These are phyloP conservation scores for Oriolus oriolus DNA, from an alignment of 2,113 vertebrate genomes.

Conservation along the genomic window DNA sequence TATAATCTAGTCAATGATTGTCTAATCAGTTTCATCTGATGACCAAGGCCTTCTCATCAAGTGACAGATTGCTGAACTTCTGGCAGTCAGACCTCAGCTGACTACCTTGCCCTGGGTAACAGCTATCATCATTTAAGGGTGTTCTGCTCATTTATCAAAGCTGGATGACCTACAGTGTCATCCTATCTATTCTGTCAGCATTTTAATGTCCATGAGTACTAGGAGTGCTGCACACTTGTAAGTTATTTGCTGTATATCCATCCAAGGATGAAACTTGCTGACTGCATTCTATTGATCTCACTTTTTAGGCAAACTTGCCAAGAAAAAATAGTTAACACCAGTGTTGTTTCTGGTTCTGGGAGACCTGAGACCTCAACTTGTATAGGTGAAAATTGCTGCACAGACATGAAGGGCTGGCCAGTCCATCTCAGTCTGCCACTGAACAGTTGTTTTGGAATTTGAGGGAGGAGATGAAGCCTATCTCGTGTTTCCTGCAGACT, in stretches of 20 bases:
- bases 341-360: neutral
- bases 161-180: neutral
- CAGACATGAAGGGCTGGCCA: neutral
- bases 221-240: neutral
- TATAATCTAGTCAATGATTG: neutral
- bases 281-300: neutral
- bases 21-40: neutral
- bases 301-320: neutral
- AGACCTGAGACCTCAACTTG: neutral
- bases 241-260: neutral
- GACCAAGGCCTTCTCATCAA: neutral
- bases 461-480: neutral
- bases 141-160: neutral
- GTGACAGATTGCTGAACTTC: neutral
- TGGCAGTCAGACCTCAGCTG: neutral
- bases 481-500: neutral
- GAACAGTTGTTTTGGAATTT: neutral
- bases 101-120: neutral
- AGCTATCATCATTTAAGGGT: neutral
- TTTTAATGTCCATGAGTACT: neutral
- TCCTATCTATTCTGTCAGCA: neutral
- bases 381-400: neutral
- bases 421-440: neutral
- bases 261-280: neutral
- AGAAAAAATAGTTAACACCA: neutral